Evolutionary conservation across 1,140 invertebrate species (phyloP).

Genomic region (Cherax quadricarinatus): DNA sequence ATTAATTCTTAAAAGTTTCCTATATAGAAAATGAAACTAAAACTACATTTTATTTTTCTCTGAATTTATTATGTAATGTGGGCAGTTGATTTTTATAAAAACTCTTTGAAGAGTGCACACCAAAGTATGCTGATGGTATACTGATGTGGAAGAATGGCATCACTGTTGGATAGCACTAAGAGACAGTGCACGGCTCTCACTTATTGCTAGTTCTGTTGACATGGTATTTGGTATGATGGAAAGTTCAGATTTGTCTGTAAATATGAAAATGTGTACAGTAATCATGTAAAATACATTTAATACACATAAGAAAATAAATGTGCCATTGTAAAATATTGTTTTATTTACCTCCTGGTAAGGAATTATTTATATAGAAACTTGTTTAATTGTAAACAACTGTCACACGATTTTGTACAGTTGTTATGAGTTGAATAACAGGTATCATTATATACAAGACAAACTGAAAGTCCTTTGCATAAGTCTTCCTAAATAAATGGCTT

Average conservation of each 20-base stretch:
- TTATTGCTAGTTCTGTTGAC: neutral
- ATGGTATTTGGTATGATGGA: neutral
- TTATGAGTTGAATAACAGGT: too few species aligned
- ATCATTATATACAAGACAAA: too few species aligned
- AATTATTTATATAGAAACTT: neutral
- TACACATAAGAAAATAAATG: conserved; percentile 51
- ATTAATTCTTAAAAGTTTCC: neutral
- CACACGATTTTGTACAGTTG: too few species aligned
- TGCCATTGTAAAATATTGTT: conserved; percentile 8
- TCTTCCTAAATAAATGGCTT: too few species aligned
- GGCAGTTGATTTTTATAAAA: neutral
- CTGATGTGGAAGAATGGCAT: conserved; percentile 3
- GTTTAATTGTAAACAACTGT: too few species aligned
- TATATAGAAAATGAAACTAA: neutral
- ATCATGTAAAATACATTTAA: conserved; percentile 45
- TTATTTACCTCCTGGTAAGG: neutral
- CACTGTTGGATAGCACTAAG: neutral
- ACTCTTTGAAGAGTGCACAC: neutral
- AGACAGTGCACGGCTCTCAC: neutral
- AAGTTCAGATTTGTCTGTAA: conserved; percentile 27
- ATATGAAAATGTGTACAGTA: conserved; percentile 19
- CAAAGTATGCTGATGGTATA: neutral
- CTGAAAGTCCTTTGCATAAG: too few species aligned
- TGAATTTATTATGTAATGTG: neutral
- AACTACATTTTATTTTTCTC: neutral